Evolutionary conservation across 2,113 vertebrate species (phyloP).

Genomic region (Hiodon tergisus): DNA sequence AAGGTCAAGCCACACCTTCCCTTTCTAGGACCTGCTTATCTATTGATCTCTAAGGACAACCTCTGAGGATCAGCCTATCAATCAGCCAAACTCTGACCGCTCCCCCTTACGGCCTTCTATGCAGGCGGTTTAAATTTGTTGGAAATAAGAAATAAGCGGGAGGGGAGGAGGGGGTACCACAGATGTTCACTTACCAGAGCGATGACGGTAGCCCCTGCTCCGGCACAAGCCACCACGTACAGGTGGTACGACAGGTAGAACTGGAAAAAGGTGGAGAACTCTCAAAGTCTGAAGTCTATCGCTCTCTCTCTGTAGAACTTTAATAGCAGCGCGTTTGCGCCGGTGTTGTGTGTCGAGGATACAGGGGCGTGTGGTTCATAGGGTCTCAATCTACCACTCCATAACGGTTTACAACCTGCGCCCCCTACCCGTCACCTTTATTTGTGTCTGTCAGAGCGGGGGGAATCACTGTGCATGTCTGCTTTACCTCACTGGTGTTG

Average conservation of each 20-base stretch:
- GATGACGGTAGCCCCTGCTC: conserved; percentile 92
- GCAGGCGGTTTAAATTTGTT: too few species aligned
- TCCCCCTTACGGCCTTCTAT: too few species aligned
- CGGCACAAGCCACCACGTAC: conserved; percentile 94
- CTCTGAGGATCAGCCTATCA: too few species aligned
- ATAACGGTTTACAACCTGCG: background rate
- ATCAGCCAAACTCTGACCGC: too few species aligned
- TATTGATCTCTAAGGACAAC: too few species aligned
- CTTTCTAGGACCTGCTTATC: too few species aligned
- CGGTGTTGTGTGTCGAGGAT: background rate
- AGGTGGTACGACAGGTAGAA: conserved; percentile 98
- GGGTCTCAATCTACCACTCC: background rate
- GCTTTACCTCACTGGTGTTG: conserved; percentile 86
- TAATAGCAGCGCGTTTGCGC: background rate
- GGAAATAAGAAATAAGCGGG: background rate
- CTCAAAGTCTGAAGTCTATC: too few species aligned
- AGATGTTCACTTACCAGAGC: conserved; percentile 78
- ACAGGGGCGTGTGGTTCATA: background rate
- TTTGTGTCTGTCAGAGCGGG: background rate
- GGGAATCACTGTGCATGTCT: background rate
- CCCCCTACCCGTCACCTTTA: background rate
- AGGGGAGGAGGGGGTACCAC: background rate
- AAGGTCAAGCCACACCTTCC: too few species aligned
- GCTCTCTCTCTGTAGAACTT: too few species aligned
- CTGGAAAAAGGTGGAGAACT: conserved; percentile 49